Base-by-base conservation (phyloP, 2,113 vertebrate species). In the Syngnathus scovelli region DNA sequence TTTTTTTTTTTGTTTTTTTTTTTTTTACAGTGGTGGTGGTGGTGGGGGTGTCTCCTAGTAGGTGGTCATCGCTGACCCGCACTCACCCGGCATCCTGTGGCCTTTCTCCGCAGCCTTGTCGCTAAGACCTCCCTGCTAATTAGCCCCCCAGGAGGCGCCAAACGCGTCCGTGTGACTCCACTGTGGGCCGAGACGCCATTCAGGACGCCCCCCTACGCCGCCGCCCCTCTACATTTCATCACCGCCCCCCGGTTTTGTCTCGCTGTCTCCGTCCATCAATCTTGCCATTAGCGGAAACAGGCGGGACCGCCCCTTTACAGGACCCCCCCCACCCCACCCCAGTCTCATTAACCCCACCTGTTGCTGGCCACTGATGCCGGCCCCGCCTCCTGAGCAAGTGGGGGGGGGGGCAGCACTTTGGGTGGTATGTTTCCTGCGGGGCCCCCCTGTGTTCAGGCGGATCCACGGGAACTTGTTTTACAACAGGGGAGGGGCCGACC, bases 61-160 rank as follows among this genome's bases (percentile, higher is more conserved):
- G 95, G 96, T 98, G 96, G 96, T 94, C 96, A 90, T 87, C 70
- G 15, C 37, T 92, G 94, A 95, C 94, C 94, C 89, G 83, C 71
- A 80, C 81, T 94, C 90, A 93, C 94, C 95, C 90, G 91, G 85
- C 36, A 39, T 70, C 90, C 91, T 93, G 92, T 92, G 93, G 72
- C 92, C 92, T 93, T 91, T 74, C 90, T 92, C 93, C 91, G 90
- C 91, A 78, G 44, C 58, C 85, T 90, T 92, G 91, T 92, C 93
- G 84, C 93, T 72, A 80, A 92, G 92, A 95, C 97, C 94, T 98
- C 94, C 96, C 94, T 95, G 95, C 96, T 98, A 97, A 98, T 98
- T 96, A 98, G 79, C 79, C 78, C 23, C 86, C 82, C 94, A 91
- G 93, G 41, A 92, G 92, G 91, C 83, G 90, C 91, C 94, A 92